Evolutionary conservation across 2,113 vertebrate genomes (phyloP).

Genomic region (Salvator merianae): DNA sequence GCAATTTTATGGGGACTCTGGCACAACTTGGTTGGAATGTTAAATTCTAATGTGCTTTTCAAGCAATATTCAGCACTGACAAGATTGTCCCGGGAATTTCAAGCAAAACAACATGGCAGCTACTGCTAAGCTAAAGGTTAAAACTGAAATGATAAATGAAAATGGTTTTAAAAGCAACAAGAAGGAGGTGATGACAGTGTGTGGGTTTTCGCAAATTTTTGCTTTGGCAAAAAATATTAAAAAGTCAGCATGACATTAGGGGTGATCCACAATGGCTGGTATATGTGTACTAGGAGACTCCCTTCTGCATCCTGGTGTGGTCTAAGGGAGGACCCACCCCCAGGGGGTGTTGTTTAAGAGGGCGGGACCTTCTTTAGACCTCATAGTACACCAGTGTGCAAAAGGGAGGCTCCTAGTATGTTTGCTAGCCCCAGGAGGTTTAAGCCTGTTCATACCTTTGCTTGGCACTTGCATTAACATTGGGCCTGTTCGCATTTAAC

Average conservation of each 20-base stretch:
- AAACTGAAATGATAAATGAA: neutral
- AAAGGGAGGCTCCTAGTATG: no score
- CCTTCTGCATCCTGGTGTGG: no score
- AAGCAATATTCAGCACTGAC: neutral
- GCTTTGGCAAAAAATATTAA: neutral
- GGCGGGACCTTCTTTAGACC: no score
- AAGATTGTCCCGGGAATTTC: neutral
- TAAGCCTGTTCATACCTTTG: no score
- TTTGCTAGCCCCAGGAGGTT: no score
- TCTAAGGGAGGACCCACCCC: no score
- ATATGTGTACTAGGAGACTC: no score
- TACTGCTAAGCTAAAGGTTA: neutral
- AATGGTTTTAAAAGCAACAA: neutral
- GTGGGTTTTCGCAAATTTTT: neutral
- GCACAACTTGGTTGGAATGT: neutral
- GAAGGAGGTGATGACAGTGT: neutral
- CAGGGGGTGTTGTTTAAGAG: no score
- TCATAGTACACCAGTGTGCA: no score
- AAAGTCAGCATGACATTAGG: neutral
- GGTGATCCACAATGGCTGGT: no score
- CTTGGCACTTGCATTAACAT: no score
- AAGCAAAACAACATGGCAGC: neutral
- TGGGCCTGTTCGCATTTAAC: no score
- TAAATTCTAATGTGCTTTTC: neutral
- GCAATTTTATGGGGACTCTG: slow-evolving; percentile 1